Evolutionary conservation across 23 tunicate species (phyloP), one percentile per base, ranked within the genome.

Genomic region (Styela plicata): DNA sequence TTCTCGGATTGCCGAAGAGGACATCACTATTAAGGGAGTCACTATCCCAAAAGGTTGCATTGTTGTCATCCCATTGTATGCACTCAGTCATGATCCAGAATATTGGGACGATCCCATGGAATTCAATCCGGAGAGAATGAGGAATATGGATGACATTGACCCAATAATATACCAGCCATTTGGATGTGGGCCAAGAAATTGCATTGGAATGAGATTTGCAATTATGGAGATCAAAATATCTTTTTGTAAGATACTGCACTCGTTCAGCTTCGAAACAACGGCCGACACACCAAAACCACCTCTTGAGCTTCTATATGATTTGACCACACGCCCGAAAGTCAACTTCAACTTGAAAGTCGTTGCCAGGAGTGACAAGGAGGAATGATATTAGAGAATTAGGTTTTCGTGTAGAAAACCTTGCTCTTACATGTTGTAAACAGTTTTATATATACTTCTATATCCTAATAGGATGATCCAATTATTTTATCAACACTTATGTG

Each of bases 181-280:
- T 62, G 93, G 93, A 22, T 83, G 67, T 7, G 93, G 93, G 1
- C 93, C 93, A 7, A 75, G 93, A 24, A 88, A 88, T 52, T 83
- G 87, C 37, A 80, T 88, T 73, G 93, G 87, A 70, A 83, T 78
- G 84, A 88, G 87, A 36, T 79, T 88, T 34, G 93, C 93, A 20
- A 7, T 88, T 52, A 28, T 88, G 80, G 93, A 79, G 63, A 83
- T 88, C 23, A 83, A 83, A 33, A 32, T 83, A 10, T 84, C 93
- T 2, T 31, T 88, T 68, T 88, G 93, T 65, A 78, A 70, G 24
- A 30, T 88, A n/a, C 74, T 88, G 52, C 69, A 35, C 2, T 10
- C 35, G 31, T 88, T 78, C 33, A 52, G 33, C 18, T 78, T 88
- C 23, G 87, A 83, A 44, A 76, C 79, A n/a, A 36, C 83, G 29